Evolutionary conservation across 2,113 vertebrate genomes (phyloP).

Genomic region (Cynopterus brachyotis): DNA sequence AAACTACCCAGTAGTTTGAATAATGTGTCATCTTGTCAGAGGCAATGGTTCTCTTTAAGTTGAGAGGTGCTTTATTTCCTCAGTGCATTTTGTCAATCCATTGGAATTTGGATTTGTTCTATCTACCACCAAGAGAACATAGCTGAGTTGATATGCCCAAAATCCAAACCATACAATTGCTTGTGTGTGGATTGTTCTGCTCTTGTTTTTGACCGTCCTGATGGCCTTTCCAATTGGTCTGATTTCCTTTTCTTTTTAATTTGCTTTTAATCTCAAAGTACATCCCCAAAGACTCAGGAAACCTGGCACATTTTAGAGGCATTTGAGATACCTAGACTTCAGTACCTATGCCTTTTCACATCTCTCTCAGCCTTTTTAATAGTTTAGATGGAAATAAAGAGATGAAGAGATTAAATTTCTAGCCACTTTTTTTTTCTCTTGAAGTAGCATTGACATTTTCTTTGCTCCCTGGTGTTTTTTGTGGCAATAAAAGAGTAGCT

Average conservation of each 20-base stretch:
- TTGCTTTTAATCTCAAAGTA: neutral
- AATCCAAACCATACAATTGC: neutral
- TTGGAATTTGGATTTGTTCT: neutral
- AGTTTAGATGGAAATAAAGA: neutral
- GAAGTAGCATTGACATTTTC: neutral
- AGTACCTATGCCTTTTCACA: neutral
- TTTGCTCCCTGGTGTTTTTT: neutral
- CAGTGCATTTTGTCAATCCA: neutral
- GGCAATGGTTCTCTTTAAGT: neutral
- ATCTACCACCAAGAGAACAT: neutral
- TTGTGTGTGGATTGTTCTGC: neutral
- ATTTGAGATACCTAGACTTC: neutral
- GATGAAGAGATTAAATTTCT: neutral
- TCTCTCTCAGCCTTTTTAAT: neutral
- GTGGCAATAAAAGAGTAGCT: neutral
- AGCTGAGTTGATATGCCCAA: neutral
- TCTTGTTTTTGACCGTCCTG: neutral
- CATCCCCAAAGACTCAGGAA: neutral
- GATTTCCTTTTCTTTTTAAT: neutral
- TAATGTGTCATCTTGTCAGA: neutral
- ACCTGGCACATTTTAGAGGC: neutral
- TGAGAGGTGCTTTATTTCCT: neutral
- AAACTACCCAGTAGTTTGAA: neutral
- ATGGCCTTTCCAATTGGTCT: neutral
- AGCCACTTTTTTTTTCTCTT: neutral